These are phyloP conservation scores for Brachyptera putata DNA, from an alignment of 2,888 invertebrate species.

Conservation along the genomic window DNA sequence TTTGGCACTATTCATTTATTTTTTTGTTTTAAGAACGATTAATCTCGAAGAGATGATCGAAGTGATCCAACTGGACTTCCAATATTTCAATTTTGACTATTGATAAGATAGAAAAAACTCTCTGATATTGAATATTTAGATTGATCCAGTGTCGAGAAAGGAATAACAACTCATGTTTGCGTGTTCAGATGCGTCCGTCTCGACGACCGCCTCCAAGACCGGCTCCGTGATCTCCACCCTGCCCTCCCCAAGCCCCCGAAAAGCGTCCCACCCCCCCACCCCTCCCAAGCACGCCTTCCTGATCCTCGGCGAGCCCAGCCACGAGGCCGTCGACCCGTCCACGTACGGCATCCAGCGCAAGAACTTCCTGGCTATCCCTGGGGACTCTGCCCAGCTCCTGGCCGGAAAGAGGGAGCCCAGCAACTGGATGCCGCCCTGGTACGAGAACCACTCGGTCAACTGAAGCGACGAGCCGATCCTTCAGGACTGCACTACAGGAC, in stretches of 20 bases:
- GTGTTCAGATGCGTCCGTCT: not conserved
- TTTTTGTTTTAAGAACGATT: too few species aligned
- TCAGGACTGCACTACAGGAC: not conserved
- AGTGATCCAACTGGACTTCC: too few species aligned
- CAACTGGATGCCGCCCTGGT: constrained; percentile 51
- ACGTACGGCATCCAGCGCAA: constrained; percentile 36
- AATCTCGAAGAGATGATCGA: too few species aligned
- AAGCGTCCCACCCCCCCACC: too few species aligned
- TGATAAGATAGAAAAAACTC: too few species aligned
- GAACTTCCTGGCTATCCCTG: constrained; percentile 31
- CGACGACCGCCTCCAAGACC: not conserved
- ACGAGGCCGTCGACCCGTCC: constrained; percentile 37
- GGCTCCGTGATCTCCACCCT: too few species aligned
- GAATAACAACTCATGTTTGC: too few species aligned
- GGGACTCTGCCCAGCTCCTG: constrained; percentile 50
- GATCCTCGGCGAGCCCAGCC: constrained; percentile 28
- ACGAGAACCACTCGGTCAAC: constrained; percentile 37
- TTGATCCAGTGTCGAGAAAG: too few species aligned
- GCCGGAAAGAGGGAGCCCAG: not conserved
- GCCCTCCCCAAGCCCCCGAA: too few species aligned
- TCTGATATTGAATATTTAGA: too few species aligned
- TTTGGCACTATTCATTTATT: too few species aligned
- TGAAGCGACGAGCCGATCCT: constrained; percentile 9
- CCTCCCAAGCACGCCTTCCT: constrained; percentile 18
- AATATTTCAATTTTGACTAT: too few species aligned